phyloP scores from a whole-genome alignment of 2,113 vertebrate species.

The Carollia perspicillata region DNA sequence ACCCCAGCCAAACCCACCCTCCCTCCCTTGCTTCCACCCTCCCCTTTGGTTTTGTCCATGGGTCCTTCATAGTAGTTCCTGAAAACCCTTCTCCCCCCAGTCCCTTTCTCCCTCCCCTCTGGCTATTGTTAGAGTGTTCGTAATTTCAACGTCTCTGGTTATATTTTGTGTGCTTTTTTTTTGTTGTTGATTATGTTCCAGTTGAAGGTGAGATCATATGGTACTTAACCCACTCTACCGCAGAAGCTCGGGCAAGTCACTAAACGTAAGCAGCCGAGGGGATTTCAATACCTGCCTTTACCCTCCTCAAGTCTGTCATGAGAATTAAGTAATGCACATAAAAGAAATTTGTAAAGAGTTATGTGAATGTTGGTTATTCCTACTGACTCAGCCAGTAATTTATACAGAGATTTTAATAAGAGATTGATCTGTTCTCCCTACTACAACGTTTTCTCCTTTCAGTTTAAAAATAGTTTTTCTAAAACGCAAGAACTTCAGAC shows the following conservation, averaged over 20 bases:
- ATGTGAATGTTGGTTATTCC: background rate
- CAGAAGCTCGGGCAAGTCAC: background rate
- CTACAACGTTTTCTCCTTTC: background rate
- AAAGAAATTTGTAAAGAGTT: background rate
- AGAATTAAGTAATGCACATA: background rate
- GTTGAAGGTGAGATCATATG: too few relatives aligned
- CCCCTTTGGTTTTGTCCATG: too few relatives aligned
- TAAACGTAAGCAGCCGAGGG: background rate
- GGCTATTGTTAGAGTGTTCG: too few relatives aligned
- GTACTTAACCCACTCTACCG: background rate
- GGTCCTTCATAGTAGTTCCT: too few relatives aligned
- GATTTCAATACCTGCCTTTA: background rate
- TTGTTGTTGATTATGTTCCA: too few relatives aligned
- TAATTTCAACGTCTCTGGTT: too few relatives aligned
- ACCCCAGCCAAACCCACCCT: too few relatives aligned
- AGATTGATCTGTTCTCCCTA: background rate
- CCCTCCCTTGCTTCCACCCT: too few relatives aligned
- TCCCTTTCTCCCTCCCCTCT: too few relatives aligned
- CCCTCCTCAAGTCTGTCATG: background rate
- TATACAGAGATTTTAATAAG: background rate
- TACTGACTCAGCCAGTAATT: background rate
- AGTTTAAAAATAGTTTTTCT: constrained; percentile 23
- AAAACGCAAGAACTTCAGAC: background rate
- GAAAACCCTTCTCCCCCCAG: too few relatives aligned
- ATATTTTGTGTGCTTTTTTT: too few relatives aligned